Conservation (phyloP, 2,888 invertebrate genomes). For the Eupeodes latifasciatus region DNA sequence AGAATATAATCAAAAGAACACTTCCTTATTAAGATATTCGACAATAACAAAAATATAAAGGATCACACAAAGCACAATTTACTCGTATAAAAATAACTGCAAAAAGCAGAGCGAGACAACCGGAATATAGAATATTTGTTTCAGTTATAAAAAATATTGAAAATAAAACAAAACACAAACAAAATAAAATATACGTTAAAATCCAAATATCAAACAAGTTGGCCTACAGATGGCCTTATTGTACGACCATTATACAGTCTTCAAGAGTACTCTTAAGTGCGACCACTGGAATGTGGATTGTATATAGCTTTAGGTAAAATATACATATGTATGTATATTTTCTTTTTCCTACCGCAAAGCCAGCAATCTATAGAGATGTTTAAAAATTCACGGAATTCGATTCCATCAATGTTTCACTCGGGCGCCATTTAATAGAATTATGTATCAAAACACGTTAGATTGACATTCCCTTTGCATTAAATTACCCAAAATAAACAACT, state of each 20-base stretch:
- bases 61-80: slow-evolving; percentile 2
- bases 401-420: slow-evolving; percentile 39
- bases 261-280: slow-evolving; percentile 18
- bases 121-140: slow-evolving; percentile 12
- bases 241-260: slow-evolving; percentile 52
- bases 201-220: slow-evolving; percentile 73
- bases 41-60: slow-evolving; percentile 24
- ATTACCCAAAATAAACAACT: slow-evolving; percentile 35
- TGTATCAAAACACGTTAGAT: slow-evolving; percentile 56
- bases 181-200: slow-evolving; percentile 56
- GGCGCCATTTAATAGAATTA: slow-evolving; percentile 63
- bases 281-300: slow-evolving; percentile 70
- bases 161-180: slow-evolving; percentile 16
- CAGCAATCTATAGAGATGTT: slow-evolving; percentile 19
- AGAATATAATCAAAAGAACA: slow-evolving; percentile 67
- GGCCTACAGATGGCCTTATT: slow-evolving; percentile 74
- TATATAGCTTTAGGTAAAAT: slow-evolving; percentile 21
- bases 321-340: slow-evolving; percentile 8
- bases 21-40: slow-evolving; percentile 39
- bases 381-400: slow-evolving; percentile 50
- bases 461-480: slow-evolving; percentile 28
- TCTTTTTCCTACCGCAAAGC: neutral
- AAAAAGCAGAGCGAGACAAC: slow-evolving; percentile 15
- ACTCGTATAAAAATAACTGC: slow-evolving; percentile 35
- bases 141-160: neutral